Base-by-base conservation (phyloP, 2,113 vertebrate species). In the Acrocephalus arundinaceus region DNA sequence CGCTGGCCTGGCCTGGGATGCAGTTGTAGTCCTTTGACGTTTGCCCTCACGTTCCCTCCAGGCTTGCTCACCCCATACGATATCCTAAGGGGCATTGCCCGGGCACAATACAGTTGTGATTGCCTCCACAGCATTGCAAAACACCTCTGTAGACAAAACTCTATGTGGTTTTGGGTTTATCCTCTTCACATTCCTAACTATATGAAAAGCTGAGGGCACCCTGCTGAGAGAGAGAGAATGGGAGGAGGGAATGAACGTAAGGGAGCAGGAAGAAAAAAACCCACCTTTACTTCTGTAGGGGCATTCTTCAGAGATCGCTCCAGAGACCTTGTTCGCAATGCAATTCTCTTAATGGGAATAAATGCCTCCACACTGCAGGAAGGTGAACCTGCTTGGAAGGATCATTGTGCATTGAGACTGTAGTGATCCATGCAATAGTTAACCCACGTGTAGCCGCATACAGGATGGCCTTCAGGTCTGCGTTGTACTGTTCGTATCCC, bases 1-100 rank as follows among this genome's bases (percentile, higher is more conserved):
- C 1, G 1, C 2, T 41, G 15, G 15, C 2, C 11, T 7, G 0
- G 2, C 2, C 6, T 7, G 3, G 3, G 3, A 4, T 31, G 21
- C 14, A 0, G 7, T 3, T 7, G 2, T 4, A 2, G 12, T 2
- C 12, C 3, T 23, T 4, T 2, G 11, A 2, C 5, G 1, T 20
- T 13, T 49, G 13, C 21, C 19, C 4, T 25, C 11, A 1, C 3
- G 8, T 35, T 5, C 10, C 11, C 1, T 49, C 3, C 18, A 2
- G 52, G 6, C 17, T 19, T 7, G 1, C 19, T 49, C 9, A 6
- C 9, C 6, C 3, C 13, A 0, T 7, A 3, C 0, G 1, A 7
- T 9, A 1, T 9, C 7, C 20, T 10, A 8, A 11, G 5, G 31
- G 17, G 13, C 11, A 0, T 2, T 25, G 4, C 15, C 10, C 0